A percentile compares a stretch with the other conserved stretches of the same genome.
Conservation (phyloP, 2,113 vertebrate species). For the Lutjanus erythropterus region DNA sequence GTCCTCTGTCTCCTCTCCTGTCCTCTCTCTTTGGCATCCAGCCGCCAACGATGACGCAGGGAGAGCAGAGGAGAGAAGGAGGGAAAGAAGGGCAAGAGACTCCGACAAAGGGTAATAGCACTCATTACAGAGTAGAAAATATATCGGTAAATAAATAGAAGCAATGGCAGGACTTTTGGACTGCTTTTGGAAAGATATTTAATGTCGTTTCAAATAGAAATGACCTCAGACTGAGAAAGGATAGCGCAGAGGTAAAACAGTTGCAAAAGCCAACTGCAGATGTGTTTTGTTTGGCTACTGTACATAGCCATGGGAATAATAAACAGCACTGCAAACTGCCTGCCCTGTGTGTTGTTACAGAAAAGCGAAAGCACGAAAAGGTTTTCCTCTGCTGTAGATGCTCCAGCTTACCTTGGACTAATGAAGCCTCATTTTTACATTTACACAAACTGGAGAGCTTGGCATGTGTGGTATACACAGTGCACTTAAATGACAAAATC, state of each 20-base stretch:
- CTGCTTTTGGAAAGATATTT: not conserved
- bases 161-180: not conserved
- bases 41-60: constrained; percentile 73
- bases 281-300: constrained; percentile 7
- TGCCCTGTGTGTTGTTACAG: constrained; percentile 4
- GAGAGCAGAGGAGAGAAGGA: constrained; percentile 40
- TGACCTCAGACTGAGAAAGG: not conserved
- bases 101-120: constrained; percentile 26
- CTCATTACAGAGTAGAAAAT: constrained; percentile 14
- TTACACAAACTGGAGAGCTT: too few species aligned
- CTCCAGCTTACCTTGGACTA: constrained; percentile 12
- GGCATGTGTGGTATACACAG: too few species aligned
- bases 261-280: not conserved
- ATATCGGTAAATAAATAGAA: not conserved
- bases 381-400: constrained; percentile 6
- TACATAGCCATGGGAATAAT: not conserved
- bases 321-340: not conserved
- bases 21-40: constrained; percentile 66
- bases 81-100: constrained; percentile 18
- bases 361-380: constrained; percentile 15
- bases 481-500: too few species aligned
- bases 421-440: constrained; percentile 3
- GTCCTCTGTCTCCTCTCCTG: constrained; percentile 48
- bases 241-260: not conserved
- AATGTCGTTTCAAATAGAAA: not conserved